Evolutionary conservation across 2,113 vertebrate species (phyloP).

Genomic region (Lagenorhynchus albirostris): DNA sequence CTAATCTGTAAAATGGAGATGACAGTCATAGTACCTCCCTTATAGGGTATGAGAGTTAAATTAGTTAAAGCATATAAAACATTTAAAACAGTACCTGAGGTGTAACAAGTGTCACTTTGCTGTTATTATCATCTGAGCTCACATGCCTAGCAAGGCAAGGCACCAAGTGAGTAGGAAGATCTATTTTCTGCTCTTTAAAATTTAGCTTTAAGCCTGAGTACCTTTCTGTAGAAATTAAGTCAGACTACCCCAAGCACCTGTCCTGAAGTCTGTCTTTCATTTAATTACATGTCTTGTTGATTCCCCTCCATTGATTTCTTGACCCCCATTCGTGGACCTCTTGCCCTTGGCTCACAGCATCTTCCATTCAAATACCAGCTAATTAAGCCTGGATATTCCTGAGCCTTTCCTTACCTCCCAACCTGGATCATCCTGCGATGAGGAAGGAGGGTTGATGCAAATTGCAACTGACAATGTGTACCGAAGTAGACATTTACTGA

Average conservation of each 20-base stretch:
- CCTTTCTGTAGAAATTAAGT: not conserved
- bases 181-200: not conserved
- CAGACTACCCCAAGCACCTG: not conserved
- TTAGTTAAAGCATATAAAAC: not conserved
- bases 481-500: not conserved
- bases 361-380: slow-evolving; percentile 39
- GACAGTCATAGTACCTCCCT: not conserved
- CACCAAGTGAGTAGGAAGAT: not conserved
- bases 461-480: slow-evolving; percentile 40
- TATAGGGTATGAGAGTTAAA: not conserved
- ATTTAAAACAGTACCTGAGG: not conserved
- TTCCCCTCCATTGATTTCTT: slow-evolving; percentile 57
- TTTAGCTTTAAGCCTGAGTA: not conserved
- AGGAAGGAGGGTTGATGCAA: slow-evolving; percentile 42
- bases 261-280: slow-evolving; percentile 52
- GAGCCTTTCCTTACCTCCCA: slow-evolving; percentile 14
- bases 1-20: not conserved
- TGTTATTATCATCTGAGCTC: not conserved
- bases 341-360: slow-evolving; percentile 34
- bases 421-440: not conserved
- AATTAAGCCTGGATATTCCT: slow-evolving; percentile 37
- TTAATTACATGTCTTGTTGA: slow-evolving; percentile 60
- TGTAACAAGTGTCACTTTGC: not conserved
- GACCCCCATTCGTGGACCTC: slow-evolving; percentile 6
- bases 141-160: not conserved